Conservation (phyloP, 37 sponge, comb jelly and placozoan species). For the Sycon ciliatum region DNA sequence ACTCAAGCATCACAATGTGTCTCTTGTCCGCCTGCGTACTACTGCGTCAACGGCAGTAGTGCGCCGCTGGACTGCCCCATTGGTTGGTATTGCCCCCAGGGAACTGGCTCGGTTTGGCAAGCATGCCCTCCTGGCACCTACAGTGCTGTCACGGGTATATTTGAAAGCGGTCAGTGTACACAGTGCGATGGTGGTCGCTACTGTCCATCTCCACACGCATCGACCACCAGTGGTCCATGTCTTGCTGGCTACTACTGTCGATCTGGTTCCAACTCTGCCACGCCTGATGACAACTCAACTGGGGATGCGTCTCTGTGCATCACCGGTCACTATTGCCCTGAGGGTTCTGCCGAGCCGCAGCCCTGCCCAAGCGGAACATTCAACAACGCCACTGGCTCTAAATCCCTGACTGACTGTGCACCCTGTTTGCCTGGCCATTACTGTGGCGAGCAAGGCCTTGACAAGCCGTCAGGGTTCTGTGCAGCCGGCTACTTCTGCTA, state of each 20-base stretch:
- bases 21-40: background rate
- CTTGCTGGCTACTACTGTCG: conserved; percentile 3
- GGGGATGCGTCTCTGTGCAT: conserved; percentile 17
- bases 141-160: background rate
- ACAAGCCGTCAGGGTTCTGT: background rate
- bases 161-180: background rate
- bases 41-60: background rate
- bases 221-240: background rate
- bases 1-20: background rate
- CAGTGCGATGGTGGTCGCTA: background rate
- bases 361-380: conserved; percentile 28
- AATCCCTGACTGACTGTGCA: background rate
- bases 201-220: background rate
- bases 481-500: conserved; percentile 27
- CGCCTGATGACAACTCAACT: conserved; percentile 1
- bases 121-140: background rate
- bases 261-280: background rate
- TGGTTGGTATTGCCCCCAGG: conserved; percentile 20
- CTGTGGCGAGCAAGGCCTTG: background rate
- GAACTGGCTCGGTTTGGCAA: background rate
- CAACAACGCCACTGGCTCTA: background rate
- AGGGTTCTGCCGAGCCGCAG: conserved; percentile 25
- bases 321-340: conserved; percentile 28
- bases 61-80: conserved; percentile 6
- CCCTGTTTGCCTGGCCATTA: background rate